These are phyloP conservation scores for Scelioninae gen. 1 DNA, from an alignment of 2,888 invertebrate genomes.

Conservation along the genomic window DNA sequence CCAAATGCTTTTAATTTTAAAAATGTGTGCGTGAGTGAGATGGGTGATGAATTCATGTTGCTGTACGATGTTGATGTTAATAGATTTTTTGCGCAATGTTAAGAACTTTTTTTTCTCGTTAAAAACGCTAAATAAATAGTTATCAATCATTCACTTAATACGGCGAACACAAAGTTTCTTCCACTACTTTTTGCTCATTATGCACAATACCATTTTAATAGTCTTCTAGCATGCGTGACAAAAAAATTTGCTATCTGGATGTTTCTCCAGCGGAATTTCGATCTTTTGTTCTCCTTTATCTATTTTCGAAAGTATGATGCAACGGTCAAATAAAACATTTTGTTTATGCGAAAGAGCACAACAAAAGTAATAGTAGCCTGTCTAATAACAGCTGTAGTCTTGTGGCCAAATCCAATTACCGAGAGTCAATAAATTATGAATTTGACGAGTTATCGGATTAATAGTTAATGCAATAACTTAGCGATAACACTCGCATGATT, in stretches of 20 bases:
- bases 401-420: background rate
- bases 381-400: background rate
- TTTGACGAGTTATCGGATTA: conserved; percentile 13
- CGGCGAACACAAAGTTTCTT: conserved; percentile 32
- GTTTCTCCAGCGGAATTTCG: conserved; percentile 8
- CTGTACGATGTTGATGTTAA: conserved; percentile 25
- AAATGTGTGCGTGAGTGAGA: no score
- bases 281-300: conserved; percentile 9
- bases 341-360: no score
- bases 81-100: conserved; percentile 29
- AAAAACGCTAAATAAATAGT: conserved; percentile 26
- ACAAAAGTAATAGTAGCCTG: background rate
- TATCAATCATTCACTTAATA: conserved; percentile 38
- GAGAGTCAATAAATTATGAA: conserved; percentile 16
- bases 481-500: background rate
- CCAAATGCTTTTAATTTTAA: no score
- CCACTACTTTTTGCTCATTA: conserved; percentile 36
- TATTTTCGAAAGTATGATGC: background rate
- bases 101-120: conserved; percentile 5
- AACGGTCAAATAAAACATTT: background rate
- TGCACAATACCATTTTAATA: conserved; percentile 38
- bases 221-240: conserved; percentile 11
- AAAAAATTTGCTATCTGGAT: conserved; percentile 15
- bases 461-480: background rate
- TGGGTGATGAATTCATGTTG: conserved; percentile 13